Evolutionary conservation across 2,888 invertebrate genomes (phyloP).

Genomic region (Volucella bombylans): DNA sequence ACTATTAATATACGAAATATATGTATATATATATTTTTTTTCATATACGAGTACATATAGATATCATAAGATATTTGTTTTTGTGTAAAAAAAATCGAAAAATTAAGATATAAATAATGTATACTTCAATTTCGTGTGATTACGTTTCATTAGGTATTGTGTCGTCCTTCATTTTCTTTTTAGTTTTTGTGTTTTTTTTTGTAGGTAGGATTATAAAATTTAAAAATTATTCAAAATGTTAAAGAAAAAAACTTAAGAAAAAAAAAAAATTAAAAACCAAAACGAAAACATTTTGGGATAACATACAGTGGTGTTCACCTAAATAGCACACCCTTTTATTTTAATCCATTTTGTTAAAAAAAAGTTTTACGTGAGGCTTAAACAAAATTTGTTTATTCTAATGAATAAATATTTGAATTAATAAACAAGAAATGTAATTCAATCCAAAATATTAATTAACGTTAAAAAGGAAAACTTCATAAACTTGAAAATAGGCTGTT

Average conservation of each 20-base stretch:
- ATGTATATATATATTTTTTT: background rate
- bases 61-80: background rate
- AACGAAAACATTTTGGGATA: background rate
- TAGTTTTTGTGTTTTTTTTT: conserved; percentile 1
- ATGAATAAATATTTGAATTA: too few relatives aligned
- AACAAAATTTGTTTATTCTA: too few relatives aligned
- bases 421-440: too few relatives aligned
- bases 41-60: background rate
- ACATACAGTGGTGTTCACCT: too few relatives aligned
- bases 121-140: conserved; percentile 39
- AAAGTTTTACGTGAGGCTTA: too few relatives aligned
- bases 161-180: conserved; percentile 1
- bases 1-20: background rate
- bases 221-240: conserved; percentile 33
- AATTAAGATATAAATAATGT: conserved; percentile 3
- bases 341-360: too few relatives aligned
- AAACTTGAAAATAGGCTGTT: too few relatives aligned
- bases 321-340: too few relatives aligned
- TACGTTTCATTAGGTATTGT: conserved; percentile 14
- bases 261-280: conserved; percentile 4
- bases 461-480: too few relatives aligned
- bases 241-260: conserved; percentile 13
- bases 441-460: too few relatives aligned
- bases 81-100: background rate
- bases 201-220: conserved; percentile 58